Evolutionary conservation across 2,888 invertebrate species (phyloP), one percentile per base, ranked within the genome.

Genomic region (Eristalinus aeneus): DNA sequence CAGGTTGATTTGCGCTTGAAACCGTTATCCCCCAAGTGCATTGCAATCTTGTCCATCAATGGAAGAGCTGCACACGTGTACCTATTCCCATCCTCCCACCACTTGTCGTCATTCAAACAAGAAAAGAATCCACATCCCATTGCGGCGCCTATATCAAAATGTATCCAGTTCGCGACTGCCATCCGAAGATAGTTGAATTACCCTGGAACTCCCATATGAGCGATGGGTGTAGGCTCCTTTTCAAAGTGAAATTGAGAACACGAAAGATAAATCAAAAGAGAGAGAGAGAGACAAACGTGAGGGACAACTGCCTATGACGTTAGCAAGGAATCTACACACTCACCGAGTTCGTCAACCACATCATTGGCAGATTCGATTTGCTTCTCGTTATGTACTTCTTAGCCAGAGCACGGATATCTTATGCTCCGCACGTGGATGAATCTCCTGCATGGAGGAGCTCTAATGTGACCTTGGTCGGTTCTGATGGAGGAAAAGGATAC

Each of bases 31-130:
- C 60, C 27, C 27, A 23, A 36, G 72, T 67, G 84, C 84, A 82
- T 72, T 82, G 82, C 76, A 84, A 76, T 72, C 72, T 76, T 39
- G 63, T 71, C 84, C 80, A 85, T 76, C 80, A 85, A 80, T 71
- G 80, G 75, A 12, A 72, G 68, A 85, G 32, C 36, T 71, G 54
- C 75, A 67, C 75, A 60, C 74, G 71, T 39, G 63, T 60, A 39
- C 64, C 10, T 39, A n/a, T 46, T 5, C 53, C 27, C 12, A 60
- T n/a, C 4, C 39, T n/a, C 12, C n/a, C 2, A 27, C 27, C 27
- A 27, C 2, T 27, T 27, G 27, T 3, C 27, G 27, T 3, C 27
- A 3, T 3, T 39, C 39, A n/a, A 16, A n/a, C n/a, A 12, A 16
- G 5, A 46, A 46, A 16, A 46, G 5, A 6, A 46, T 6, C 4